Percentiles rank a stretch among this genome's conserved stretches.
Evolutionary conservation across 1,140 invertebrate species (phyloP).

Genomic region (Vanessa atalanta): DNA sequence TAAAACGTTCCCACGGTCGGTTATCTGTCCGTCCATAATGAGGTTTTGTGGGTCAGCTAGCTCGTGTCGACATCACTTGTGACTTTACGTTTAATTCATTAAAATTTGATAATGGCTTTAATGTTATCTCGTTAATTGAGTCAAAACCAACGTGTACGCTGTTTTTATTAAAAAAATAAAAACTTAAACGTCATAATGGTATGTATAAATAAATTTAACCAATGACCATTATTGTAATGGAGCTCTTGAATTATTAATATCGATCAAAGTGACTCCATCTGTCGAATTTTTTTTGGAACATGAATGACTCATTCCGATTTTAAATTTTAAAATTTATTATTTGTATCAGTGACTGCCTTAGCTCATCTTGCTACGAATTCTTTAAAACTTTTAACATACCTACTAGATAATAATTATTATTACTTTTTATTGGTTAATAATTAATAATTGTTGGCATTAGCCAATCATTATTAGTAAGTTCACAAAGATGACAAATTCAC

Average conservation of each 20-base stretch:
- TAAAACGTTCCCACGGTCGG: constrained; percentile 55
- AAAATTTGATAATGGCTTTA: constrained; percentile 5
- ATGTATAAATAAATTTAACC: constrained; percentile 3
- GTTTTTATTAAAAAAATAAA: background rate
- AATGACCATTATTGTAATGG: constrained; percentile 11
- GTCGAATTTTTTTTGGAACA: constrained; percentile 4
- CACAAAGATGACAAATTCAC: too few relatives aligned
- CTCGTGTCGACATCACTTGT: constrained; percentile 17
- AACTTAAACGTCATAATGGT: background rate
- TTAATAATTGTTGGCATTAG: too few relatives aligned
- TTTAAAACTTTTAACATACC: background rate
- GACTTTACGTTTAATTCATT: constrained; percentile 14
- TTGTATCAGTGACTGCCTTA: background rate
- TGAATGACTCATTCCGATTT: constrained; percentile 11
- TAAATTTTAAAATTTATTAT: background rate
- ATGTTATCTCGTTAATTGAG: background rate
- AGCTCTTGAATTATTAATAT: constrained; percentile 11
- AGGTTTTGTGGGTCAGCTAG: constrained; percentile 27
- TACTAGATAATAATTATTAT: too few relatives aligned
- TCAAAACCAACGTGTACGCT: background rate
- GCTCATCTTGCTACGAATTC: background rate
- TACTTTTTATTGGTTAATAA: too few relatives aligned
- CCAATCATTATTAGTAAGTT: too few relatives aligned
- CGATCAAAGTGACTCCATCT: constrained; percentile 14
- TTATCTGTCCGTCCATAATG: constrained; percentile 42